Evolutionary conservation across 2,888 invertebrate species (phyloP), one percentile per base, ranked within the genome.

Genomic region (Glaucopsyche alexis): DNA sequence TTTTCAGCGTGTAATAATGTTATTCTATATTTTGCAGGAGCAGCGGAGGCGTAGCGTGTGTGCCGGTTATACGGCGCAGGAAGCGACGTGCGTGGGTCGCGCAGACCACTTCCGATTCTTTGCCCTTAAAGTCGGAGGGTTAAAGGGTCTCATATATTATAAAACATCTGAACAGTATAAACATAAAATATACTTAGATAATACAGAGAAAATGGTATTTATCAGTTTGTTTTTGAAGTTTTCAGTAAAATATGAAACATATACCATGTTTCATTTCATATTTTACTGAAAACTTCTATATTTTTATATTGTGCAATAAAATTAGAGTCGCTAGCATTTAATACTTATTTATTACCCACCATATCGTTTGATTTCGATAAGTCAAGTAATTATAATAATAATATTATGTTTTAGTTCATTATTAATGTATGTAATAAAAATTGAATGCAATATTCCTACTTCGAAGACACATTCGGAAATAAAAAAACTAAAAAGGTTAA

Each of bases 61-160:
- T 81, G 77, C 78, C 74, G 80, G 75, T 76, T 75, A 77, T 79
- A 80, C 40, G 80, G 80, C 78, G 76, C 74, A 83, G 87, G 85
- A 87, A 83, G 83, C 82, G 81, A 81, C 83, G 84, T 81, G 79
- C 78, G 80, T 71, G 75, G 76, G 78, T 81, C 82, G 76, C 80
- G 77, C 74, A 75, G 81, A 81, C 87, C 86, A 81, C 86, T 84
- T 88, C 88, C 88, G 86, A 78, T 81, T 81, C 84, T 85, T 85
- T 87, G 81, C 84, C 82, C 81, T 78, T 79, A 80, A 77, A 75
- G 74, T 77, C 73, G 77, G 82, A 82, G 83, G 84, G 83, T 81
- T 82, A 80, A 73, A 75, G 72, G 76, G 75, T 72, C 75, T 74
- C 75, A 72, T n/a, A n/a, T n/a, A 72, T 71, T 72, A 75, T 66